Conservation (phyloP, 2,888 invertebrate species). For the Ommatoiulus sabulosus region DNA sequence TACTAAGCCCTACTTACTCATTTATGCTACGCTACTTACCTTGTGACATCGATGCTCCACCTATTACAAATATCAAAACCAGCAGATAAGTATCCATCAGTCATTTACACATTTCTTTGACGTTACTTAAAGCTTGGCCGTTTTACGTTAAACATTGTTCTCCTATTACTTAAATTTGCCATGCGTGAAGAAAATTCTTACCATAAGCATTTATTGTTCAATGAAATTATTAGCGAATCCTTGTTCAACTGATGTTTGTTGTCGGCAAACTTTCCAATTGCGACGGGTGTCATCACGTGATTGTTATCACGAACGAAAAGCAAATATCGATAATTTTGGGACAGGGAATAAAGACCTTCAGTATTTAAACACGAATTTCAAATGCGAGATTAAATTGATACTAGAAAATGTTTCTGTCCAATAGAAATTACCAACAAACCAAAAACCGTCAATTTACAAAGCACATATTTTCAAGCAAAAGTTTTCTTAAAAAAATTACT, state of each 20-base stretch:
- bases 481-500: too few relatives aligned
- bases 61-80: not conserved
- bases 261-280: not conserved
- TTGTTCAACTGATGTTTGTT: not conserved
- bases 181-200: not conserved
- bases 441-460: too few relatives aligned
- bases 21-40: not conserved
- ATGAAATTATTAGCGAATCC: not conserved
- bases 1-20: too few relatives aligned
- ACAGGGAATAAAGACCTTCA: not conserved
- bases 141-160: not conserved
- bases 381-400: too few relatives aligned
- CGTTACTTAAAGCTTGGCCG: not conserved
- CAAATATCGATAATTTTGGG: not conserved
- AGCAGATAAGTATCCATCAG: not conserved
- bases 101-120: not conserved
- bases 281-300: not conserved
- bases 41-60: not conserved
- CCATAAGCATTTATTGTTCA: not conserved
- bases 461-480: too few relatives aligned
- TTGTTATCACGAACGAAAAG: not conserved
- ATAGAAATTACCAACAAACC: too few relatives aligned
- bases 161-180: not conserved
- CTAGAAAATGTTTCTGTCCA: too few relatives aligned
- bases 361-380: not conserved